phyloP scores from a whole-genome alignment of 2,888 invertebrate species.

The Frankliniella fusca region DNA sequence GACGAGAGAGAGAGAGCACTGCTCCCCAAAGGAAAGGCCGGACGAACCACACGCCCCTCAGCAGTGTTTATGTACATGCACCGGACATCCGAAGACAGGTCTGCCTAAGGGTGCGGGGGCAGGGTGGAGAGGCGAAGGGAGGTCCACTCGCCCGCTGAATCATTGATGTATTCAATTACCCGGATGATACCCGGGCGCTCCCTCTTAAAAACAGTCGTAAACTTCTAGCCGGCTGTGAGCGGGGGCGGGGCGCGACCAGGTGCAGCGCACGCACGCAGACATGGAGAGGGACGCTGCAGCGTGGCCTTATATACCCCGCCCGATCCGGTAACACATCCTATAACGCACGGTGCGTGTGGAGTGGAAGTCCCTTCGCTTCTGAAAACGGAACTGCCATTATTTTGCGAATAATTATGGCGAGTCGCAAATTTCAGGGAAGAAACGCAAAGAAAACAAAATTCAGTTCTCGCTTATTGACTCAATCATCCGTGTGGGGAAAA shows the following conservation, averaged over 20 bases:
- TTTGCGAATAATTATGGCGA: no score
- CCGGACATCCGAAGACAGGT: slow-evolving; percentile 17
- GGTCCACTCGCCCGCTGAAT: not conserved
- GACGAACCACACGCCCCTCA: not conserved
- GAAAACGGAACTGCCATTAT: no score
- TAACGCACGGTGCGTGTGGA: not conserved
- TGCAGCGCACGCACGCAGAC: not conserved
- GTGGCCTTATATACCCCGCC: no score
- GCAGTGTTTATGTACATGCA: slow-evolving; percentile 8
- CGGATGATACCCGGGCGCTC: not conserved
- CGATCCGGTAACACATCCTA: not conserved
- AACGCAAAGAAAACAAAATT: no score
- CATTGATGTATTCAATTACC: slow-evolving; percentile 18
- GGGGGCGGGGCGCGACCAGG: not conserved
- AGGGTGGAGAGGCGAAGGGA: not conserved
- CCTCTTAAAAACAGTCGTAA: slow-evolving; percentile 24
- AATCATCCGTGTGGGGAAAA: no score
- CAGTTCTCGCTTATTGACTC: no score
- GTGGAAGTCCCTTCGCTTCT: no score
- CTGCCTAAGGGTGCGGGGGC: not conserved
- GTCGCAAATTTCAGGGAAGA: no score
- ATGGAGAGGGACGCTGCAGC: no score
- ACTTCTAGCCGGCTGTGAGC: not conserved
- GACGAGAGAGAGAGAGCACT: no score
- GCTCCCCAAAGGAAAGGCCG: no score